A percentile compares a stretch with the other conserved stretches of the same genome.
Conservation (phyloP, 1,140 invertebrate species). For the Drosophila malerkotliana region DNA sequence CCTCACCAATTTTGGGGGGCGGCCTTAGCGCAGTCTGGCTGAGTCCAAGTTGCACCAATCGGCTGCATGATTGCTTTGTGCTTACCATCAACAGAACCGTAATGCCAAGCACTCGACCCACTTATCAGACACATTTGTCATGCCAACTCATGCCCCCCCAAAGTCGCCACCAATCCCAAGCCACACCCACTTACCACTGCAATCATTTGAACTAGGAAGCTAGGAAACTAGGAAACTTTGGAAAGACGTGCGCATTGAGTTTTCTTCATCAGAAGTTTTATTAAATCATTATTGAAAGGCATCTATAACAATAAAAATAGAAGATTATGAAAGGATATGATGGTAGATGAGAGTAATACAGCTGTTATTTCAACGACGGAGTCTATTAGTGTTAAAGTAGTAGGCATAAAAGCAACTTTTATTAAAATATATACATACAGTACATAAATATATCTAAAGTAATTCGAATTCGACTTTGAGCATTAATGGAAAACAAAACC, state of each 20-base stretch:
- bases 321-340: neutral
- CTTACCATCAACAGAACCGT: slow-evolving; percentile 18
- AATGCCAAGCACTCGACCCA: slow-evolving; percentile 29
- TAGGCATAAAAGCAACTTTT: slow-evolving; percentile 57
- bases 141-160: slow-evolving; percentile 30
- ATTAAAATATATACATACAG: slow-evolving; percentile 61
- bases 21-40: slow-evolving; percentile 17
- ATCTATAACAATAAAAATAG: slow-evolving; percentile 49
- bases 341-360: slow-evolving; percentile 36
- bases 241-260: slow-evolving; percentile 34
- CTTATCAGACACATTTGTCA: slow-evolving; percentile 48
- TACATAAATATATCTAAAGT: slow-evolving; percentile 51
- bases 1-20: slow-evolving; percentile 3
- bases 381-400: slow-evolving; percentile 82
- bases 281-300: slow-evolving; percentile 37
- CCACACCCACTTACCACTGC: slow-evolving; percentile 26
- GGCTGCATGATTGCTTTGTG: slow-evolving; percentile 45
- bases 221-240: slow-evolving; percentile 28
- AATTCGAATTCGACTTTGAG: slow-evolving; percentile 47
- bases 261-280: slow-evolving; percentile 30
- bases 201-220: slow-evolving; percentile 32
- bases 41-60: slow-evolving; percentile 30
- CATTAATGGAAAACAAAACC: slow-evolving; percentile 35
- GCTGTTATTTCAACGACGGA: slow-evolving; percentile 75
- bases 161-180: slow-evolving; percentile 19